A percentile compares a stretch with the other conserved stretches of the same genome.
These are phyloP conservation scores for Onychomys torridus DNA, from an alignment of 2,797 vertebrate genomes.

Conservation along the genomic window DNA sequence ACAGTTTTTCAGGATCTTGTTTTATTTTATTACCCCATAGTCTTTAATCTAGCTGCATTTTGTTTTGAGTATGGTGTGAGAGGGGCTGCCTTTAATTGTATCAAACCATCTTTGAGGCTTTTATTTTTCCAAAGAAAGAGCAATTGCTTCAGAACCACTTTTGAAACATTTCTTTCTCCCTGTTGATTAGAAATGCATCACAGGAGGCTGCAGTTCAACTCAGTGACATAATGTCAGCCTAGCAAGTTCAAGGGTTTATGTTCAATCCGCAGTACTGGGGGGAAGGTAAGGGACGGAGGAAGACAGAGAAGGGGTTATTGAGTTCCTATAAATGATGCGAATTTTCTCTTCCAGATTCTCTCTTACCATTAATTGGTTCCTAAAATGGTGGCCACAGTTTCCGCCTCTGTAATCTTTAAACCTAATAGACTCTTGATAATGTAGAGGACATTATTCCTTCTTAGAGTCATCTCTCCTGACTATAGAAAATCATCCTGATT, in stretches of 20 bases:
- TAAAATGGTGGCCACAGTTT: not conserved
- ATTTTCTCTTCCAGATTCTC: not conserved
- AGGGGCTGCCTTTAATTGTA: not conserved
- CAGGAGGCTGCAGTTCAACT: too few relatives aligned
- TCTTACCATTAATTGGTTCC: not conserved
- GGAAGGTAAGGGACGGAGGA: too few relatives aligned
- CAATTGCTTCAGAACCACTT: not conserved
- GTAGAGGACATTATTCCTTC: not conserved
- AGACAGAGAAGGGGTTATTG: not conserved
- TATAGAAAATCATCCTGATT: not conserved
- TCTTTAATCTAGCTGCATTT: not conserved
- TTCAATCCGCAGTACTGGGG: fast-evolving
- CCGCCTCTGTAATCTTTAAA: not conserved
- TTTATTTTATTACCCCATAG: conserved; percentile 1
- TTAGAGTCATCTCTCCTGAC: not conserved
- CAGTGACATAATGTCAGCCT: not conserved
- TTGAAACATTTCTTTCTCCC: not conserved
- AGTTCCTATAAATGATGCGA: not conserved
- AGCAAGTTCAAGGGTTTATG: not conserved
- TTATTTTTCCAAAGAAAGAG: not conserved
- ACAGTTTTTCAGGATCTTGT: not conserved
- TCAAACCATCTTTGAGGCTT: conserved; percentile 15
- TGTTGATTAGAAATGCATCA: not conserved
- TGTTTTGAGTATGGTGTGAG: not conserved
- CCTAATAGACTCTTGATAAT: not conserved